Conservation (phyloP, 2,797 vertebrate species). For the Sebastes hubbsi region DNA sequence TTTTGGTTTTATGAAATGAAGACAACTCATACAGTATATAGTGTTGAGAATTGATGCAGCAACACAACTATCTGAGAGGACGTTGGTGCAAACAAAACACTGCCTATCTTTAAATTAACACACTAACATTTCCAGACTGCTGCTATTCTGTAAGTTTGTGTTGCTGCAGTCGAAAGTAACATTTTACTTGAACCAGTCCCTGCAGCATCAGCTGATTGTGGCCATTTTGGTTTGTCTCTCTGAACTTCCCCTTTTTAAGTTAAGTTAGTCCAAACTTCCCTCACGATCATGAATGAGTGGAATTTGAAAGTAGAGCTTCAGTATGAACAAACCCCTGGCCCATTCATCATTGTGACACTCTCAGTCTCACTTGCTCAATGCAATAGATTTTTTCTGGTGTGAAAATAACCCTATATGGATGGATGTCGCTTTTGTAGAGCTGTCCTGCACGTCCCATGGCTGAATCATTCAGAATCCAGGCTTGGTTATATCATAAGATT, state of each 20-base stretch:
- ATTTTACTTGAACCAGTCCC: background rate
- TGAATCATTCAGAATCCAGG: conserved; percentile 21
- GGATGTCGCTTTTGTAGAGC: conserved; percentile 7
- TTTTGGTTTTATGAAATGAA: background rate
- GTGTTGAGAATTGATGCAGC: background rate
- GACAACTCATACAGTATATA: background rate
- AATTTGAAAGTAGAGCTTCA: conserved; percentile 40
- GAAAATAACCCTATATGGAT: conserved; percentile 34
- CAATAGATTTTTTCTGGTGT: conserved; percentile 7
- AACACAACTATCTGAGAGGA: background rate
- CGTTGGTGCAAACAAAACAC: background rate
- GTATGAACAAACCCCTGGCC: conserved; percentile 22
- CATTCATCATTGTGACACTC: conserved; percentile 44
- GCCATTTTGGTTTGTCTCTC: conserved; percentile 22
- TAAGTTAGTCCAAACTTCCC: conserved; percentile 4
- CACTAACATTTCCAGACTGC: background rate
- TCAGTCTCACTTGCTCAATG: conserved; percentile 11
- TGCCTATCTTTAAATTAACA: background rate
- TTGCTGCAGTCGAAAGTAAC: background rate
- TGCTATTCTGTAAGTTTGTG: background rate
- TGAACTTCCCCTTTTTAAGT: conserved; percentile 43
- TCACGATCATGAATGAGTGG: conserved; percentile 44
- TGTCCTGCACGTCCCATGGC: background rate
- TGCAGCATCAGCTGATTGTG: conserved; percentile 31
- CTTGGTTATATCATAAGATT: background rate